Percentiles rank a stretch among this genome's conserved stretches.
Conservation (phyloP, 2,888 invertebrate genomes). For the Teleiodes luculella region DNA sequence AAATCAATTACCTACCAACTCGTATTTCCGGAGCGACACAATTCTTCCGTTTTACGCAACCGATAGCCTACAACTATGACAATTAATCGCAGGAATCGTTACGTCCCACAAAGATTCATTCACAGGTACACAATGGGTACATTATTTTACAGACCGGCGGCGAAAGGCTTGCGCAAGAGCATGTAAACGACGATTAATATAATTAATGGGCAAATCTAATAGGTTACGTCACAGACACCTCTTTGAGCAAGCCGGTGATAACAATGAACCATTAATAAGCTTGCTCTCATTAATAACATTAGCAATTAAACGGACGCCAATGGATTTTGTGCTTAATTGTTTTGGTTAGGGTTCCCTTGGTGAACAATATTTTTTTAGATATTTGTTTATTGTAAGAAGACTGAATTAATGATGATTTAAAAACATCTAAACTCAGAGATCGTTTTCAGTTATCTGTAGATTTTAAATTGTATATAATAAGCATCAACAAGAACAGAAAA, state of each 20-base stretch:
- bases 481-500: too few species aligned
- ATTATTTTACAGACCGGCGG: slow-evolving; percentile 61
- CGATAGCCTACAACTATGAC: slow-evolving; percentile 30
- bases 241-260: slow-evolving; percentile 39
- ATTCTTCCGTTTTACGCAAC: slow-evolving; percentile 27
- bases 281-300: slow-evolving; percentile 33
- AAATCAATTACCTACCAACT: background rate
- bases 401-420: too few species aligned
- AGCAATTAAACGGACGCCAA: slow-evolving; percentile 25
- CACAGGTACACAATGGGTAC: slow-evolving; percentile 62
- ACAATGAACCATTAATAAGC: slow-evolving; percentile 37
- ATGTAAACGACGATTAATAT: slow-evolving; percentile 67
- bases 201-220: slow-evolving; percentile 69
- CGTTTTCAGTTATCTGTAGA: too few species aligned
- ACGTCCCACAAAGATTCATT: slow-evolving; percentile 60
- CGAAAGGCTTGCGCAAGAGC: slow-evolving; percentile 66
- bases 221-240: slow-evolving; percentile 52
- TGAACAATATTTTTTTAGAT: background rate
- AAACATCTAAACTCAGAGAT: background rate
- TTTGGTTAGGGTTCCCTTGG: slow-evolving; percentile 6
- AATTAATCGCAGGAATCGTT: slow-evolving; percentile 50
- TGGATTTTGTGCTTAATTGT: slow-evolving; percentile 12
- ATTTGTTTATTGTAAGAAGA: too few species aligned
- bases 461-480: too few species aligned
- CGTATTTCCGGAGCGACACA: background rate